phyloP scores from a whole-genome alignment of 92 coral and sea anemone genomes.

The Pocillopora grandis region DNA sequence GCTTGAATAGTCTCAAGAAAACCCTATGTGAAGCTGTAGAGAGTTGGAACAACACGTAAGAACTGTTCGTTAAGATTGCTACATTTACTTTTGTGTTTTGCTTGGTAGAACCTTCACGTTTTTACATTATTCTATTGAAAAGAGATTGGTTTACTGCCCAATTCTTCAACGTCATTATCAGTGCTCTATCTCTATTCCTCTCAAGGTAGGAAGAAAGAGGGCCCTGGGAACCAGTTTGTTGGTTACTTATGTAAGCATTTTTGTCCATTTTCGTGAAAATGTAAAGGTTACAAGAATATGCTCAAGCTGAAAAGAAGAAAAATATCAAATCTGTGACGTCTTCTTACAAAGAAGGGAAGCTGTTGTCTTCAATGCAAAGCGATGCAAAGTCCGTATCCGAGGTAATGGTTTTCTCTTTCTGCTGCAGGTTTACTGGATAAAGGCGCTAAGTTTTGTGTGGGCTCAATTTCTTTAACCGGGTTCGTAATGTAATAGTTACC shows the following conservation, averaged over 20 bases:
- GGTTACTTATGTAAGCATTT: background rate
- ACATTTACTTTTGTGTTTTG: background rate
- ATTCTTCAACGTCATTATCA: too few relatives aligned
- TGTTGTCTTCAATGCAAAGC: constrained; percentile 16
- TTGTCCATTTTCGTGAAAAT: background rate
- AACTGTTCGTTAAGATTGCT: background rate
- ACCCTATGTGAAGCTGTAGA: constrained; percentile 88
- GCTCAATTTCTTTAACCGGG: too few relatives aligned
- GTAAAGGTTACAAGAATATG: constrained; percentile 75
- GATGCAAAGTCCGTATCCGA: constrained; percentile 50
- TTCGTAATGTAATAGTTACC: too few relatives aligned
- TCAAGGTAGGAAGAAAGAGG: too few relatives aligned
- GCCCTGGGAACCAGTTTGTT: background rate
- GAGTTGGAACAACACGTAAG: constrained; percentile 85
- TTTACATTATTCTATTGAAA: too few relatives aligned
- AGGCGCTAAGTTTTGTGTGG: too few relatives aligned
- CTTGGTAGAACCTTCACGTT: background rate
- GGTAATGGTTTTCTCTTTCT: background rate
- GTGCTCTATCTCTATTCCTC: too few relatives aligned
- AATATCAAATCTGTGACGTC: constrained; percentile 36
- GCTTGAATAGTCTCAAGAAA: constrained; percentile 87
- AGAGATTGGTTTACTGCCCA: too few relatives aligned
- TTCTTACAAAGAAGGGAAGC: constrained; percentile 49
- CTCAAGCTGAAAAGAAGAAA: constrained; percentile 82
- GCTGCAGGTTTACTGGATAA: background rate